Conservation (phyloP, 1,140 invertebrate species). For the Glossosoma conforme region DNA sequence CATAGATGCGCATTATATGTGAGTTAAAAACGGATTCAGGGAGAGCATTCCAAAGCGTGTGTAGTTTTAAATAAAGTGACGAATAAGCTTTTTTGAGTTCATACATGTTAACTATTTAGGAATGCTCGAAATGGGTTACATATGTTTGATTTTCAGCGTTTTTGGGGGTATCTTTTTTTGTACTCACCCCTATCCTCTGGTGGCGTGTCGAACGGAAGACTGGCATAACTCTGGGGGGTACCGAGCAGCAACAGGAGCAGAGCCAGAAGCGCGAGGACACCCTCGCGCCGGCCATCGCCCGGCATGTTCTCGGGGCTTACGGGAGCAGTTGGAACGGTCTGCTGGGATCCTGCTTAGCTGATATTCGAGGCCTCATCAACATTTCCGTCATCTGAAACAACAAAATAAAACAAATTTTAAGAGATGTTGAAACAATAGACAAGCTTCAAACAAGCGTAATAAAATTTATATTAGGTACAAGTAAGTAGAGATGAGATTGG, state of each 20-base stretch:
- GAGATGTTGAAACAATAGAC: not conserved
- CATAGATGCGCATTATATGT: too few species aligned
- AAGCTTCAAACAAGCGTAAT: too few species aligned
- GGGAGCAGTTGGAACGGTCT: constrained; percentile 22
- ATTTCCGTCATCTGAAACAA: constrained; percentile 20
- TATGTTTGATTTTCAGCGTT: not conserved
- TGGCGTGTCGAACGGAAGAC: constrained; percentile 24
- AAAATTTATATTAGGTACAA: too few species aligned
- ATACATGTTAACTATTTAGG: too few species aligned
- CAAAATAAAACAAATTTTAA: not conserved
- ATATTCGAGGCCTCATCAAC: constrained; percentile 23
- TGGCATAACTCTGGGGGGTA: constrained; percentile 1
- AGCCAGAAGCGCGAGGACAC: not conserved
- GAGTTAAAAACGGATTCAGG: too few species aligned
- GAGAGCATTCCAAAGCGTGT: too few species aligned
- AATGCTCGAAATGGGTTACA: too few species aligned
- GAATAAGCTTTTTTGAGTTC: too few species aligned
- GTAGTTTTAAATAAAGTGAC: too few species aligned
- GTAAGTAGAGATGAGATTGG: too few species aligned
- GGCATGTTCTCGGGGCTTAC: constrained; percentile 27
- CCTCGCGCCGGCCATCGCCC: constrained; percentile 21
- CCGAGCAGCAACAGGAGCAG: not conserved
- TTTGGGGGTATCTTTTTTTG: not conserved
- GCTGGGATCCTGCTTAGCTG: too few species aligned
- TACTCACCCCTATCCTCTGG: constrained; percentile 27